Evolutionary conservation across 1,140 invertebrate species (phyloP).

Genomic region (Globodera ellingtonae): DNA sequence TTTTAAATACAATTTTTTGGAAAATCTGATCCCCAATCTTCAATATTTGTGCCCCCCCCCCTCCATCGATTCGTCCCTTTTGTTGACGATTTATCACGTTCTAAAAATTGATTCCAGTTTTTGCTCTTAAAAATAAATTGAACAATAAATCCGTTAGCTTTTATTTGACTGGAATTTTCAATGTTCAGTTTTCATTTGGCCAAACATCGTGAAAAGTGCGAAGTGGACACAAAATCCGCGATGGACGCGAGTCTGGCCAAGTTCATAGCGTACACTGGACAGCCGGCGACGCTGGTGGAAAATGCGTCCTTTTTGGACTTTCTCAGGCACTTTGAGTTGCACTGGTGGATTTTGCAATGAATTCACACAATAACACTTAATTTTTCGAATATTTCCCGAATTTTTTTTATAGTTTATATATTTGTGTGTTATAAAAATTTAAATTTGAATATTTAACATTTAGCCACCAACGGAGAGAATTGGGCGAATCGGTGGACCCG

Average conservation of each 20-base stretch:
- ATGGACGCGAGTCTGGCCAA: not conserved
- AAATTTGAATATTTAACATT: not conserved
- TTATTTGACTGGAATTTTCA: not conserved
- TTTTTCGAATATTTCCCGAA: too few relatives aligned
- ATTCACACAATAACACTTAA: too few relatives aligned
- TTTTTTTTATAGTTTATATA: too few relatives aligned
- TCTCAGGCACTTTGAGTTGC: not conserved
- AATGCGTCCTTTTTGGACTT: not conserved
- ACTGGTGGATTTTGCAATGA: not conserved
- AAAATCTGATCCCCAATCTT: too few relatives aligned
- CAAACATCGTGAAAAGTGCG: not conserved
- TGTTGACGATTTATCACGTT: too few relatives aligned
- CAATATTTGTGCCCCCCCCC: too few relatives aligned
- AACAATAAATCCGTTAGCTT: too few relatives aligned
- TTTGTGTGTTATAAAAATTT: not conserved
- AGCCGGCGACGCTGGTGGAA: not conserved
- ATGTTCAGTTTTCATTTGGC: not conserved
- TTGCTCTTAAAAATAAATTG: too few relatives aligned
- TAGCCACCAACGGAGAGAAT: not conserved
- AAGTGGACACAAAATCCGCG: not conserved
- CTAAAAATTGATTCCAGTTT: too few relatives aligned
- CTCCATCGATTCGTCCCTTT: too few relatives aligned
- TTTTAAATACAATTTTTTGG: too few relatives aligned
- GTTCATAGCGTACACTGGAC: not conserved
- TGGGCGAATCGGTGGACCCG: conserved; percentile 1